Conservation (phyloP, 1,140 invertebrate genomes). For the Ceratosolen fusciceps region DNA sequence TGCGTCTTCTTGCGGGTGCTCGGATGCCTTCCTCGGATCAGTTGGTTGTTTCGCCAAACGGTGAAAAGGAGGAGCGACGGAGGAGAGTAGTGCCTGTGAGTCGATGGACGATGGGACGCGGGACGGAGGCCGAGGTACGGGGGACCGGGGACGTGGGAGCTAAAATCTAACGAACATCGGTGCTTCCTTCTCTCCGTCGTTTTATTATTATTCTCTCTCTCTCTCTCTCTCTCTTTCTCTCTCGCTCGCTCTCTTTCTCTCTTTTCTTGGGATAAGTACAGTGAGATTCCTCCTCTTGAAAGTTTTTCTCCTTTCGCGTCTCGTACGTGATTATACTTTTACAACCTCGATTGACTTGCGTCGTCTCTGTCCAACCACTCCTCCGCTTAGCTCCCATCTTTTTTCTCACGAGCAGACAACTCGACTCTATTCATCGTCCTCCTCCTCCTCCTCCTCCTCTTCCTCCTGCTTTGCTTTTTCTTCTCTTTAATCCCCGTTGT, state of each 20-base stretch:
- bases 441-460: neutral
- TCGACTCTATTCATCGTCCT: neutral
- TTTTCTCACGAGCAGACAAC: neutral
- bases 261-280: constrained; percentile 40
- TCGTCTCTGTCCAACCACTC: neutral
- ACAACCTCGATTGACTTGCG: neutral
- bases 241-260: constrained; percentile 36
- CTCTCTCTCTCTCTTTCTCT: constrained; percentile 1
- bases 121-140: too few species aligned
- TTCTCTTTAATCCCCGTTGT: neutral
- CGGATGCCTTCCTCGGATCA: constrained; percentile 16
- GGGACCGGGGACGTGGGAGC: neutral
- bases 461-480: neutral
- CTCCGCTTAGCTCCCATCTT: neutral
- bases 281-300: constrained; percentile 45
- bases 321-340: neutral
- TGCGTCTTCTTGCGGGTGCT: constrained; percentile 34
- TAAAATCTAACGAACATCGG: constrained; percentile 23
- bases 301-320: constrained; percentile 7
- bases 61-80: too few species aligned
- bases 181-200: constrained; percentile 16
- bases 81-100: too few species aligned
- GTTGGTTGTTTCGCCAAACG: too few species aligned
- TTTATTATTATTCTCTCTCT: constrained; percentile 40
- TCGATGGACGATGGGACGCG: too few species aligned